A percentile compares a stretch with the other conserved stretches of the same genome.
phyloP scores from a whole-genome alignment of 2,113 vertebrate genomes.

The Bombycilla garrulus region DNA sequence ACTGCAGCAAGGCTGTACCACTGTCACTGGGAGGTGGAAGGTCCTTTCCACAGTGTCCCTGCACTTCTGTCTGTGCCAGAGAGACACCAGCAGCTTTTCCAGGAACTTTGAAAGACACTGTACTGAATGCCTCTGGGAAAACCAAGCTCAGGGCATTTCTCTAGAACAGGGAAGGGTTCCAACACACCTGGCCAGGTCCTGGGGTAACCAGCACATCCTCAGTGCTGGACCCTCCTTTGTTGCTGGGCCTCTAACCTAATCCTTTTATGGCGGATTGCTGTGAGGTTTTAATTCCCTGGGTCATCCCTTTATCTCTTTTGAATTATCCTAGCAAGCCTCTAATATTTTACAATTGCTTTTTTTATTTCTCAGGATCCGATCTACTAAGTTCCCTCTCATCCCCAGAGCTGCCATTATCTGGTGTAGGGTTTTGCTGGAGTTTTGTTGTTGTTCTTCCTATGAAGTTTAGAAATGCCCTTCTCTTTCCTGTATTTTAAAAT shows the following conservation, averaged over 20 bases:
- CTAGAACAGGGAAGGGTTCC: background rate
- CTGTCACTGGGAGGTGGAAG: background rate
- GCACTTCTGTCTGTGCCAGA: background rate
- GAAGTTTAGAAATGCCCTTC: background rate
- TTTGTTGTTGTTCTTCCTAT: background rate
- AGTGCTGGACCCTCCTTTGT: background rate
- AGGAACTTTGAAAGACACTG: background rate
- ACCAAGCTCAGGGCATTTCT: background rate
- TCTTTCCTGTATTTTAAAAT: rapidly evolving
- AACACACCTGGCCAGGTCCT: background rate
- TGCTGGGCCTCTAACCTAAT: background rate
- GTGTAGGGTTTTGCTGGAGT: background rate
- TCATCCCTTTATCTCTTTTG: constrained; percentile 24
- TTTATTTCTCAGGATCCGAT: background rate
- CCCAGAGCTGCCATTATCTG: background rate
- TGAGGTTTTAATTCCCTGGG: background rate
- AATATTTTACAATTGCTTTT: background rate
- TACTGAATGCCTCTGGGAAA: background rate
- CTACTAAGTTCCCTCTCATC: background rate
- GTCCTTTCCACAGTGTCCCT: background rate
- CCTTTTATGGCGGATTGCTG: background rate
- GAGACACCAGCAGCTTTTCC: background rate
- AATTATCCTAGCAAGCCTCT: background rate
- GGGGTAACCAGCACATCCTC: background rate
- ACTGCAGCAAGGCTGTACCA: background rate